Percentiles rank a stretch among this genome's conserved stretches.
Evolutionary conservation across 2,888 invertebrate genomes (phyloP).

Genomic region (Andrena flavipes): DNA sequence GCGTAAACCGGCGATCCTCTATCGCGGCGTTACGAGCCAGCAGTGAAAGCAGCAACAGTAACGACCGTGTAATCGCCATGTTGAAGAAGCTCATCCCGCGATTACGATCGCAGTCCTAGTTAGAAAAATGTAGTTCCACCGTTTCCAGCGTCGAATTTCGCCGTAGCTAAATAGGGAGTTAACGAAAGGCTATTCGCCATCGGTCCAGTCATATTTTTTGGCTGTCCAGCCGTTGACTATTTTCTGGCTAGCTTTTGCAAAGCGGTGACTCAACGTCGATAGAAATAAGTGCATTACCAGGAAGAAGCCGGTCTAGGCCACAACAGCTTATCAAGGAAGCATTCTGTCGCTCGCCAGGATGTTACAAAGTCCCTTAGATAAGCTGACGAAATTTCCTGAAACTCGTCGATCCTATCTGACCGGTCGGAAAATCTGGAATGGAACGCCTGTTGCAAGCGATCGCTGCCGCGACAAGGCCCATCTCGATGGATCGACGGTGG

Average conservation of each 20-base stretch:
- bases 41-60: conserved; percentile 67
- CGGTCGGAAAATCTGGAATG: neutral
- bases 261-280: conserved; percentile 42
- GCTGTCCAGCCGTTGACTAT: neutral
- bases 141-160: neutral
- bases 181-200: neutral
- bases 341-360: conserved; percentile 55
- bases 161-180: neutral
- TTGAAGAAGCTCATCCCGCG: conserved; percentile 50
- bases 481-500: neutral
- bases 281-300: conserved; percentile 30
- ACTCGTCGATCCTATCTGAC: conserved; percentile 21
- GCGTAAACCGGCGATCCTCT: conserved; percentile 10
- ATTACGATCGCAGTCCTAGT: conserved; percentile 11
- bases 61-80: conserved; percentile 66
- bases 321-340: conserved; percentile 52
- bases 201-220: conserved; percentile 11
- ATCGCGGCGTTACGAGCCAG: conserved; percentile 7
- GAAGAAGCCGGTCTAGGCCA: conserved; percentile 4
- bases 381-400: conserved; percentile 24
- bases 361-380: conserved; percentile 63
- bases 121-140: neutral
- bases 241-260: conserved; percentile 21
- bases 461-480: neutral
- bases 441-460: neutral